Evolutionary conservation across 2,113 vertebrate genomes (phyloP).

Genomic region (Sapayoa aenigma): DNA sequence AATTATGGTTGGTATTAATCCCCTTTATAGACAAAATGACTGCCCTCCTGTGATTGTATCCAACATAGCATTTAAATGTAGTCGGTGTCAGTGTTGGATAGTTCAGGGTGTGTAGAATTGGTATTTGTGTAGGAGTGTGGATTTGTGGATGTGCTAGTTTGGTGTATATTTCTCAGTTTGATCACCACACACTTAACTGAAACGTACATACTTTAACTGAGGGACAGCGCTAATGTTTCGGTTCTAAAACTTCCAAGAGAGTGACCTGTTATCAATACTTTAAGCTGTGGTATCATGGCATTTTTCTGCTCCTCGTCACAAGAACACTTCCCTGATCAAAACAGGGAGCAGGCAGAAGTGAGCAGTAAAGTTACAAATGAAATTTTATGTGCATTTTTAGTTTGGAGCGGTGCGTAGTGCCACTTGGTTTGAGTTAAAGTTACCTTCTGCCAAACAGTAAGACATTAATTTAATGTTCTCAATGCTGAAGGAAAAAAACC

Average conservation of each 20-base stretch:
- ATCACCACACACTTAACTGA: not conserved
- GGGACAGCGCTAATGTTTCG: not conserved
- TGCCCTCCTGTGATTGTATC: not conserved
- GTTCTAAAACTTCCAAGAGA: not conserved
- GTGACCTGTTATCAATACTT: not conserved
- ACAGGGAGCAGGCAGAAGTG: not conserved
- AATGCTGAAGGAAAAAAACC: not conserved
- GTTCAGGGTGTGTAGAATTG: not conserved
- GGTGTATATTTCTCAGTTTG: not conserved
- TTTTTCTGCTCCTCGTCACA: not conserved
- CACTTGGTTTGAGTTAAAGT: not conserved
- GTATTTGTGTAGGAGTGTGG: not conserved
- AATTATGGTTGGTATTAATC: slow-evolving; percentile 11
- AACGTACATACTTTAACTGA: not conserved
- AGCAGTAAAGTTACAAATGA: not conserved
- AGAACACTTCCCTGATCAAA: not conserved
- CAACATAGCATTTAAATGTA: not conserved
- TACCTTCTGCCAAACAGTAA: not conserved
- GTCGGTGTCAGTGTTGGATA: not conserved
- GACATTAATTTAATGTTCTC: slow-evolving; percentile 4
- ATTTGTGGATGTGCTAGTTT: not conserved
- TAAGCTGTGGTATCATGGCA: not conserved
- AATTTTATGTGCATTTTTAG: not conserved
- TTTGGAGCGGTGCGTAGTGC: not conserved
- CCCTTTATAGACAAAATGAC: not conserved